A percentile compares a stretch with the other conserved stretches of the same genome.
phyloP scores from a whole-genome alignment of 2,888 invertebrate species.

The Acleris cristana region DNA sequence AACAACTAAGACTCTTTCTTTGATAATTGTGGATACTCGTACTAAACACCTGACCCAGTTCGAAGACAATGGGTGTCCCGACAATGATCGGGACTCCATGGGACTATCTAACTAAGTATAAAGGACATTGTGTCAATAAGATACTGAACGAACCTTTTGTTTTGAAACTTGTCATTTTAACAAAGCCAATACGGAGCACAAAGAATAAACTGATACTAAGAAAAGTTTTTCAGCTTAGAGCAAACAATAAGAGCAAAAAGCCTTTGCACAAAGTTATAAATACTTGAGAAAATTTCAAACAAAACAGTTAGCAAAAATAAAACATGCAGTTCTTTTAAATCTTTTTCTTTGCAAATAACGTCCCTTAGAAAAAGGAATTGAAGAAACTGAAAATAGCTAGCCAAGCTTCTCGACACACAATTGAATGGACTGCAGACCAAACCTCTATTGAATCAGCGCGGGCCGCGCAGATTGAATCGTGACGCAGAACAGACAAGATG shows the following conservation, averaged over 20 bases:
- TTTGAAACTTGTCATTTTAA: no score
- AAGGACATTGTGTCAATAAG: neutral
- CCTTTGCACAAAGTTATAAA: no score
- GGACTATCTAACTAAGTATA: neutral
- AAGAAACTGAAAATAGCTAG: constrained; percentile 39
- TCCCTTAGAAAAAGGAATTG: constrained; percentile 12
- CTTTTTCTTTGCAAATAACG: constrained; percentile 21
- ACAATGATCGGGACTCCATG: neutral
- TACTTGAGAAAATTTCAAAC: no score
- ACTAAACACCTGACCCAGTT: no score
- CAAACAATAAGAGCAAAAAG: no score
- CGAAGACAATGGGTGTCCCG: no score
- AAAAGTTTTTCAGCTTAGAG: neutral
- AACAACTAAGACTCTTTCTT: neutral
- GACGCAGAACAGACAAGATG: constrained; percentile 48
- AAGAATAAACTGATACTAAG: constrained; percentile 8
- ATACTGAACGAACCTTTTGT: neutral
- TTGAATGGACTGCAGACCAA: constrained; percentile 52
- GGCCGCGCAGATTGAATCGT: constrained; percentile 49
- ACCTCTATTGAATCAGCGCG: constrained; percentile 54
- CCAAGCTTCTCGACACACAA: constrained; percentile 52
- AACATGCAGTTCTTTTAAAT: neutral
- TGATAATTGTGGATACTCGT: neutral
- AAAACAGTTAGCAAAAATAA: neutral
- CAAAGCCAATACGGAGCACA: no score